phyloP scores from a whole-genome alignment of 2,888 invertebrate genomes.

The Ennomos quercinarius region DNA sequence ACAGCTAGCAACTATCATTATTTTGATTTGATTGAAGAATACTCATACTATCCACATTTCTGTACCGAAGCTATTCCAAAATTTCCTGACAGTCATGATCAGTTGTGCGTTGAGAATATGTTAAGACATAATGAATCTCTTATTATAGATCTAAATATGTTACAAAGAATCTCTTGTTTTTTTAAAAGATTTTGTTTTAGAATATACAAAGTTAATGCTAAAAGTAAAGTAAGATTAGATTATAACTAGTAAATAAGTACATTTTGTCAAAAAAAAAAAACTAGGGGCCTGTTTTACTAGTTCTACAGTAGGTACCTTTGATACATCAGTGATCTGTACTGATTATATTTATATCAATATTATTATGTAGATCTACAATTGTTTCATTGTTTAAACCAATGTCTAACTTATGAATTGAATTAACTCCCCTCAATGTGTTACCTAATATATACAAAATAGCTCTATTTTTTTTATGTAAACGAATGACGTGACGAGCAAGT shows the following conservation, averaged over 20 bases:
- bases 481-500: no score
- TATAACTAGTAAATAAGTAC: constrained; percentile 25
- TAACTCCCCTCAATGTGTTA: no score
- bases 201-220: constrained; percentile 67
- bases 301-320: no score
- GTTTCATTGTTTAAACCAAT: no score
- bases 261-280: not conserved
- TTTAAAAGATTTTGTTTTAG: constrained; percentile 74
- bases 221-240: constrained; percentile 24
- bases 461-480: no score
- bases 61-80: constrained; percentile 90
- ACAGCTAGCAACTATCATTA: constrained; percentile 70
- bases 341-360: no score
- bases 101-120: constrained; percentile 58
- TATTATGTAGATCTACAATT: no score
- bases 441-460: no score
- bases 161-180: constrained; percentile 75
- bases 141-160: constrained; percentile 65
- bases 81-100: constrained; percentile 68
- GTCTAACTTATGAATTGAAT: no score
- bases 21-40: constrained; percentile 79
- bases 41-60: constrained; percentile 90
- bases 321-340: no score
- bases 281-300: no score
- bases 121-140: constrained; percentile 64